phyloP scores from a whole-genome alignment of 2,888 invertebrate species.

The Orthonevra nobilis region DNA sequence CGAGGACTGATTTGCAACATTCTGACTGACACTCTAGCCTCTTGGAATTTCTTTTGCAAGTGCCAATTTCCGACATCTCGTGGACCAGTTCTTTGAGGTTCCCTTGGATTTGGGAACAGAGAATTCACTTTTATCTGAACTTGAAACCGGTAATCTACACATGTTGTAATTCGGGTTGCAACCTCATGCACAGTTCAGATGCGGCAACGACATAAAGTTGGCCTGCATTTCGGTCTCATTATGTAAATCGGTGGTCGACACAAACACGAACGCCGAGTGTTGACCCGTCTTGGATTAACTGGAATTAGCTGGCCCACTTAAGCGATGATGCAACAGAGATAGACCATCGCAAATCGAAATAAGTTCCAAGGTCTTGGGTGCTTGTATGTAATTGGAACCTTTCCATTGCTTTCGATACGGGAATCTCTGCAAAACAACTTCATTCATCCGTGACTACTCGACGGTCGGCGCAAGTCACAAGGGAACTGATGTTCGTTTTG shows the following conservation, averaged over 20 bases:
- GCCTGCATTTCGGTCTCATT: not conserved
- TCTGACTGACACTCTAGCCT: no score
- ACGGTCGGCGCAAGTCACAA: not conserved
- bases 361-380: constrained; percentile 56
- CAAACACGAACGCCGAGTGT: constrained; percentile 32
- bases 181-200: constrained; percentile 37
- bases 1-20: constrained; percentile 20
- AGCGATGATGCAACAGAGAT: constrained; percentile 48
- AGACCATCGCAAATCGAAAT: constrained; percentile 37
- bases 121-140: constrained; percentile 50
- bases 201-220: constrained; percentile 37
- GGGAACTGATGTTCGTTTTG: not conserved
- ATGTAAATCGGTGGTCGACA: constrained; percentile 13
- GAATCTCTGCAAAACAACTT: constrained; percentile 21
- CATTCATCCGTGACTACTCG: constrained; percentile 20
- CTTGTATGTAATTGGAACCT: constrained; percentile 38
- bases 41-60: no score
- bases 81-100: not conserved
- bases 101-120: constrained; percentile 4
- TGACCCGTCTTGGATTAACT: constrained; percentile 51
- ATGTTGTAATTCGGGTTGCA: constrained; percentile 26
- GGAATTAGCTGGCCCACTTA: constrained; percentile 40
- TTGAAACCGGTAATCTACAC: constrained; percentile 40
- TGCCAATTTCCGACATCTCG: constrained; percentile 18
- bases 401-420: not conserved